phyloP scores from a whole-genome alignment of 2,113 vertebrate genomes.

The Mola mola region DNA sequence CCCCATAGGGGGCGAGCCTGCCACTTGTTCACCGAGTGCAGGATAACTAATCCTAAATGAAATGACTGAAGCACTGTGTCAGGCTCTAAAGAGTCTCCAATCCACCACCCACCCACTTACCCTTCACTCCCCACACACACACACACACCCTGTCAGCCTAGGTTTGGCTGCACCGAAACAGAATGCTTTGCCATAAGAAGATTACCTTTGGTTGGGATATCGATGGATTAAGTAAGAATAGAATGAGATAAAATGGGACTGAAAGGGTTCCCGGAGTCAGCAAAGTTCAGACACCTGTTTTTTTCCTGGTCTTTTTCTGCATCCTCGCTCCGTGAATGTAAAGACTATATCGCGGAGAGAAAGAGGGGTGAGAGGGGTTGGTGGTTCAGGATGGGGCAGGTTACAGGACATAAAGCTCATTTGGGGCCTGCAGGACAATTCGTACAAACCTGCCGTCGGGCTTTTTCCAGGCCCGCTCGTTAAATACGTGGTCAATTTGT shows the following conservation, averaged over 20 bases:
- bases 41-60: slow-evolving; percentile 79
- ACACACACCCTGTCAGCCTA: slow-evolving; percentile 70
- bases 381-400: slow-evolving; percentile 4
- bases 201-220: slow-evolving; percentile 83
- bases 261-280: slow-evolving; percentile 74
- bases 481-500: slow-evolving; percentile 60
- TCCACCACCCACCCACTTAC: slow-evolving; percentile 44
- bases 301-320: slow-evolving; percentile 21
- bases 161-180: slow-evolving; percentile 80
- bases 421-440: background rate
- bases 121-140: slow-evolving; percentile 23
- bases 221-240: slow-evolving; percentile 84
- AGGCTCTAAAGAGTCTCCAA: slow-evolving; percentile 66
- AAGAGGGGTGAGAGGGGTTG: slow-evolving; percentile 14
- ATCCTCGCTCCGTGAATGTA: slow-evolving; percentile 26
- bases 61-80: slow-evolving; percentile 76
- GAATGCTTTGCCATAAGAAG: slow-evolving; percentile 82
- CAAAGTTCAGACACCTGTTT: slow-evolving; percentile 80
- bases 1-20: slow-evolving; percentile 58
- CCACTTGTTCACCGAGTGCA: slow-evolving; percentile 73
- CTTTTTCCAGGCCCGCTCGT: slow-evolving; percentile 7
- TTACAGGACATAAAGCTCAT: slow-evolving; percentile 28
- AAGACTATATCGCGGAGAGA: slow-evolving; percentile 49
- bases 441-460: background rate
- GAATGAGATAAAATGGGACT: slow-evolving; percentile 77